Evolutionary conservation across 2,113 vertebrate species (phyloP).

Genomic region (Pollachius pollachius): DNA sequence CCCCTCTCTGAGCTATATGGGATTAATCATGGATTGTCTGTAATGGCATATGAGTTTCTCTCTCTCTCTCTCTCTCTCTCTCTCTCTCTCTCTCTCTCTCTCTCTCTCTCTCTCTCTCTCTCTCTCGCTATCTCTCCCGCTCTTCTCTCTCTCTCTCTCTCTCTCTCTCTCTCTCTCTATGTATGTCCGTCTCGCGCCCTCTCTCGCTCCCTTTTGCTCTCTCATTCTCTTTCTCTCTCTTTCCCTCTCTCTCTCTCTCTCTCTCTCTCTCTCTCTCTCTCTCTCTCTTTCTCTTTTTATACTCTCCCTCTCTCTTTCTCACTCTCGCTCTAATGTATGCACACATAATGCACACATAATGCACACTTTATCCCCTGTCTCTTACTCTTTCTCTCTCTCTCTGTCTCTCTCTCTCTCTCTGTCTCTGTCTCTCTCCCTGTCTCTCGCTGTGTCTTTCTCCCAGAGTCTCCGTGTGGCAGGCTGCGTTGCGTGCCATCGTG

Average conservation of each 20-base stretch:
- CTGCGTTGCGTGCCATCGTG: conserved; percentile 8
- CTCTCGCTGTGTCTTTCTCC: no score
- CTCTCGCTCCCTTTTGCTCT: conserved; percentile 13
- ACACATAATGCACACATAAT: no score
- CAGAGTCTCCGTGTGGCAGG: background rate
- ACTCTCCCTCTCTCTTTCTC: conserved; percentile 49
- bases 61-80: conserved; percentile 18
- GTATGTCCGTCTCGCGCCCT: background rate
- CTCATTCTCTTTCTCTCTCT: background rate
- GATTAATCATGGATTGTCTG: conserved; percentile 66
- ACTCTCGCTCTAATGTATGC: conserved; percentile 4
- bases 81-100: no score
- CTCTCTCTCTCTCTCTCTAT: no score
- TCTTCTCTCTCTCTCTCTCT: no score
- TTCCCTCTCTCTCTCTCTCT: no score
- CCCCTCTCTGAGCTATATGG: conserved; percentile 69
- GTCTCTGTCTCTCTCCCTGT: no score
- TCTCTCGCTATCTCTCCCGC: background rate
- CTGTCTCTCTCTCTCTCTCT: conserved; percentile 20
- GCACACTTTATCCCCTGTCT: no score
- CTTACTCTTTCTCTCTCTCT: conserved; percentile 16
- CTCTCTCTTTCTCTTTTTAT: background rate
- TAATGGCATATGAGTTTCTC: conserved; percentile 45
- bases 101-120: no score
- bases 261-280: no score